Percentiles rank a stretch among this genome's conserved stretches.
Evolutionary conservation across 2,113 vertebrate genomes (phyloP).

Genomic region (Hiodon tergisus): DNA sequence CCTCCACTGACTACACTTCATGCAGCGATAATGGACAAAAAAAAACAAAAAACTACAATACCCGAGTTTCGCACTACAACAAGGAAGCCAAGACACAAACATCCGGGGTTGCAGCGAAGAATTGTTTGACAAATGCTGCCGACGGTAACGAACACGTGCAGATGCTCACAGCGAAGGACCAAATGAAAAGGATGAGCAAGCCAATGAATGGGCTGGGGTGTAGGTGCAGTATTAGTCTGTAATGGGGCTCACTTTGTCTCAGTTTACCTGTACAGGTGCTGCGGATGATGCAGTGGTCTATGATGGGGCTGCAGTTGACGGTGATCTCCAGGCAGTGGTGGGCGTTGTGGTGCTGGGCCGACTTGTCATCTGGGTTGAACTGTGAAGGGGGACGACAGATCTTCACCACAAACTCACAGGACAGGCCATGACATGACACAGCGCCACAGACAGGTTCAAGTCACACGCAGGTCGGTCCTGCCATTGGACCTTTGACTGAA

Average conservation of each 20-base stretch:
- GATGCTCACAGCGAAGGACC: constrained; percentile 30
- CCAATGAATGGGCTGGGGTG: neutral
- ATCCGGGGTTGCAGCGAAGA: too few species aligned
- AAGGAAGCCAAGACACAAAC: neutral
- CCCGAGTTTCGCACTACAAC: neutral
- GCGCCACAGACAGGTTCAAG: neutral
- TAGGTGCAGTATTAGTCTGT: too few species aligned
- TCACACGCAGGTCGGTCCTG: neutral
- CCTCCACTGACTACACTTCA: neutral
- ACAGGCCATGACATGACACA: neutral
- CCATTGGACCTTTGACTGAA: neutral
- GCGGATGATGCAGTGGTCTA: constrained; percentile 96
- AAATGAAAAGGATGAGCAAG: neutral
- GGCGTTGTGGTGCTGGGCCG: constrained; percentile 97
- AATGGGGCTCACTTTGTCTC: too few species aligned
- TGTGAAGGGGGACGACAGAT: constrained; percentile 45
- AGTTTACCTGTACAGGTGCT: constrained; percentile 92
- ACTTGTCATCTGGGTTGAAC: constrained; percentile 99
- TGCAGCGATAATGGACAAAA: too few species aligned
- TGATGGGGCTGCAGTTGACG: constrained; percentile 97
- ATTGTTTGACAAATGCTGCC: too few species aligned
- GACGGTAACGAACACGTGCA: constrained; percentile 23
- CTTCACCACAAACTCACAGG: too few species aligned
- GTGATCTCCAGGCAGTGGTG: constrained; percentile 99
- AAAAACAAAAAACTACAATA: neutral